Evolutionary conservation across 2,888 invertebrate genomes (phyloP).

Genomic region (Agonopterix subpropinquella): DNA sequence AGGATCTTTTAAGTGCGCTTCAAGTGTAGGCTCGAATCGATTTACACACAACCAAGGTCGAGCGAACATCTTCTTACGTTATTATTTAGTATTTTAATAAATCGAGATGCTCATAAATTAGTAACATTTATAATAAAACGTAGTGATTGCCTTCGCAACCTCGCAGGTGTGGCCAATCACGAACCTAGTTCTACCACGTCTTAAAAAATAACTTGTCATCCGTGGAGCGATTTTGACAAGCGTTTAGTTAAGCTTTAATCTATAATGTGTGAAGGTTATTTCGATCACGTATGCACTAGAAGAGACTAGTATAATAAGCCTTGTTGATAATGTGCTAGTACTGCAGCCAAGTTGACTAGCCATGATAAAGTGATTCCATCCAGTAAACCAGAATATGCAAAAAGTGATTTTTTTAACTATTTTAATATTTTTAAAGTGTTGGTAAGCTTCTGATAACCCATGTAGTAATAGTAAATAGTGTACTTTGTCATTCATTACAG

Average conservation of each 20-base stretch:
- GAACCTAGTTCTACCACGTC: constrained; percentile 15
- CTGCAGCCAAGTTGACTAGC: no score
- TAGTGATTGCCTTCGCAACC: constrained; percentile 28
- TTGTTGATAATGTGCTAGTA: no score
- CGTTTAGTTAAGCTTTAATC: constrained; percentile 15
- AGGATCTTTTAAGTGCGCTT: no score
- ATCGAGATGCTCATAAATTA: constrained; percentile 22
- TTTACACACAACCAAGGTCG: neutral
- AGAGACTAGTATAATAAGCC: constrained; percentile 8
- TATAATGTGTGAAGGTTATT: constrained; percentile 34
- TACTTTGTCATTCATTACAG: no score
- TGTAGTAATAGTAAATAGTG: no score
- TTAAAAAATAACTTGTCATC: constrained; percentile 26
- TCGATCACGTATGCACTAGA: constrained; percentile 25
- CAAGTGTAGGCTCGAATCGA: neutral
- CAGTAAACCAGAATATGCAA: no score
- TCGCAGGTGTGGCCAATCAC: constrained; percentile 43
- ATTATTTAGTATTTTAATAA: constrained; percentile 4
- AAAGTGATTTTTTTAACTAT: no score
- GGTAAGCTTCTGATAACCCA: no score
- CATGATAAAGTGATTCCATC: no score
- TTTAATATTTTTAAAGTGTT: no score
- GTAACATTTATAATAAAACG: constrained; percentile 26
- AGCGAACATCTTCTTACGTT: neutral
- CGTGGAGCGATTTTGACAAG: constrained; percentile 27